These are phyloP conservation scores for Drosophila arizonae DNA, from an alignment of 1,140 invertebrate species.

Conservation along the genomic window DNA sequence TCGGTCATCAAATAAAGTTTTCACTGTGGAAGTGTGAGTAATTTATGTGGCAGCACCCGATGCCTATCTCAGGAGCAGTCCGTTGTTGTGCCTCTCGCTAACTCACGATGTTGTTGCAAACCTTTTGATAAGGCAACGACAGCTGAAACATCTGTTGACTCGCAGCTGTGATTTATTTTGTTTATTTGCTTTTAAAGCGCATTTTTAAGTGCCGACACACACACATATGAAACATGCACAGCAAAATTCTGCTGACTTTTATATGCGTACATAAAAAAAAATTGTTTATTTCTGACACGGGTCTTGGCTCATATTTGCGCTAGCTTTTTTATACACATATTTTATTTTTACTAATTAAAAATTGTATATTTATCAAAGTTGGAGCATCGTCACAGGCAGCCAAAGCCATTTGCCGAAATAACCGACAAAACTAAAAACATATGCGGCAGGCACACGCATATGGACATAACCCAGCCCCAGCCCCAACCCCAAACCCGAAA, in stretches of 20 bases:
- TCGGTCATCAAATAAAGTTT: conserved; percentile 55
- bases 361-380: conserved; percentile 73
- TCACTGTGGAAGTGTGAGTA: conserved; percentile 32
- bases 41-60: conserved; percentile 64
- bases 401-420: conserved; percentile 63
- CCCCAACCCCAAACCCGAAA: not conserved
- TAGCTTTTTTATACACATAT: conserved; percentile 5
- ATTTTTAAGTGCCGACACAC: conserved; percentile 43
- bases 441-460: conserved; percentile 33
- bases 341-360: conserved; percentile 65
- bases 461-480: conserved; percentile 7
- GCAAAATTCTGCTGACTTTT: conserved; percentile 53
- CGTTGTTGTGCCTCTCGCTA: conserved; percentile 56
- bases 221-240: conserved; percentile 15
- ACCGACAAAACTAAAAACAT: conserved; percentile 59
- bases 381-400: conserved; percentile 9
- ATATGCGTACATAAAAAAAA: conserved; percentile 36
- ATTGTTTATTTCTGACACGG: conserved; percentile 4
- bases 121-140: conserved; percentile 60
- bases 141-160: conserved; percentile 32
- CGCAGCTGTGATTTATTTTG: conserved; percentile 63
- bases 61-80: conserved; percentile 51
- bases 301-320: conserved; percentile 46
- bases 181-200: conserved; percentile 31
- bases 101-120: conserved; percentile 22